Evolutionary conservation across 1,140 invertebrate genomes (phyloP), one percentile per base, ranked within the genome.

Genomic region (Lepidurus packardi): DNA sequence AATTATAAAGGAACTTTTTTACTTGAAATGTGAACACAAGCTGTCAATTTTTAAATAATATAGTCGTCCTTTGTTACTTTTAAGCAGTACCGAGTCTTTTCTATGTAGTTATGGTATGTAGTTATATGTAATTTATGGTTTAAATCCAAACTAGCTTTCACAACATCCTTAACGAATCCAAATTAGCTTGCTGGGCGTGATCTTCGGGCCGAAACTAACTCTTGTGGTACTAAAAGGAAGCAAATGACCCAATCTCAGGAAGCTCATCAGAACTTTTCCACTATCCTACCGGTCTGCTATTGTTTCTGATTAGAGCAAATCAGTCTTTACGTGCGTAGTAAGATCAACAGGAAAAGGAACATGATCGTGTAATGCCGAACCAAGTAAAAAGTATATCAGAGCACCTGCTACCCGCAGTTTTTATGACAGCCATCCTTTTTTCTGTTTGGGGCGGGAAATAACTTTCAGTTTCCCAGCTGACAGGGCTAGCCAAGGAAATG

Each of bases 321-420:
- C 53, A 65, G 53, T 13, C 53, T n/a, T 65, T 65, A 65, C 53
- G 53, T 65, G 16, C 21, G 16, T 65, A 34, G 34, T 34, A 34
- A 34, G 34, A 2, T 34, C 34, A 34, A 34, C 2, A 34, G 34
- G 53, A 7, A 16, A 65, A 65, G 53, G 53, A 3, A 1, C 53
- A 16, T 21, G 7, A 13, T 16, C 53, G 8, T 9, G 53, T 65
- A 65, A n/a, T 65, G 34, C 34, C 34, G 34, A 34, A 65, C 53
- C 21, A 13, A 16, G 16, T 65, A 7, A n/a, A 21, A 65, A 65
- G 16, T 65, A 65, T 65, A 65, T 65, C n/a, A 65, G 21, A 65
- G 53, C 53, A 65, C 53, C 53, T 65, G 53, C 53, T 65, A 65
- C 53, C 53, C 53, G 13, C 53, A 13, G 53, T 65, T 65, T 65